These are phyloP conservation scores for Helarctos malayanus DNA, from an alignment of 2,797 vertebrate genomes.

Conservation along the genomic window DNA sequence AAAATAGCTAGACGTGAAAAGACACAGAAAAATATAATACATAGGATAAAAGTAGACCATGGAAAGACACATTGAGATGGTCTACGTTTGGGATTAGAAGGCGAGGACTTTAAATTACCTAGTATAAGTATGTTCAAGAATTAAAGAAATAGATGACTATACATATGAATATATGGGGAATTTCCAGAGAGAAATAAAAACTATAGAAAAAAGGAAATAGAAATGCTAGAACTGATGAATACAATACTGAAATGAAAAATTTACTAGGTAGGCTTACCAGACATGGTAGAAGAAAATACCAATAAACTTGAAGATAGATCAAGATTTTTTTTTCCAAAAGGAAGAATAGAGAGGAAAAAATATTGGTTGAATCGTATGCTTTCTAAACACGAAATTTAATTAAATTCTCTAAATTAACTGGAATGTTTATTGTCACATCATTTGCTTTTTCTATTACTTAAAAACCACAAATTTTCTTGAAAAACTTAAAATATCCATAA, in stretches of 20 bases:
- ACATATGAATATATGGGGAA: neutral
- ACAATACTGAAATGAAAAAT: neutral
- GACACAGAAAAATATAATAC: neutral
- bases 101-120: neutral
- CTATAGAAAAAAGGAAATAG: neutral
- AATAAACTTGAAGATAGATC: neutral
- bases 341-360: neutral
- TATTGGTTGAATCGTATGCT: neutral
- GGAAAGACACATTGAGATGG: neutral
- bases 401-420: neutral
- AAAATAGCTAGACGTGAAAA: neutral
- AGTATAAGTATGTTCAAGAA: neutral
- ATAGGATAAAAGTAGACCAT: neutral
- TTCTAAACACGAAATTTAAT: neutral
- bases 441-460: neutral
- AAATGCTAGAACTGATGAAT: neutral
- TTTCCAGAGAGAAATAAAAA: neutral
- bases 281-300: neutral
- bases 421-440: neutral
- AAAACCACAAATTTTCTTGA: neutral
- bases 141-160: neutral
- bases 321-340: neutral
- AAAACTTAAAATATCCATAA: neutral
- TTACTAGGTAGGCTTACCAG: neutral
- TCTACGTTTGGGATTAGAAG: neutral